Percentiles rank a stretch among this genome's conserved stretches.
phyloP scores from a whole-genome alignment of 2,797 vertebrate species.

The Cossypha polioptera region DNA sequence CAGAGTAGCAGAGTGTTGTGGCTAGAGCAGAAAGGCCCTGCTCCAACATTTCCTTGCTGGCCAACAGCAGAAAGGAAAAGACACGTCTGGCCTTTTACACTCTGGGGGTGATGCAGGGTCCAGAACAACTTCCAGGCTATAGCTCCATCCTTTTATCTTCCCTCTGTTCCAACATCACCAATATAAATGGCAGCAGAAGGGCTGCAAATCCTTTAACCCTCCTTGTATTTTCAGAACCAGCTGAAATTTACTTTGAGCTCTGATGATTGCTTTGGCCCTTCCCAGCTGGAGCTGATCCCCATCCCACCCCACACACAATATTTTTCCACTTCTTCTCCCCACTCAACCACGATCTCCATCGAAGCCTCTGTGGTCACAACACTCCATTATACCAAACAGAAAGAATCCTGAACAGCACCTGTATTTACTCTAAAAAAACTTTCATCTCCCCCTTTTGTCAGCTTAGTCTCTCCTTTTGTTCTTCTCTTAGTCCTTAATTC shows the following conservation, averaged over 20 bases:
- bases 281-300: background rate
- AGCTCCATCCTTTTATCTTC: background rate
- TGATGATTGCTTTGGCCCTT: background rate
- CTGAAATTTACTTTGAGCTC: background rate
- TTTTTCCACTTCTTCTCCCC: background rate
- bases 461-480: background rate
- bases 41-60: background rate
- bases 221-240: background rate
- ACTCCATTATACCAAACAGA: background rate
- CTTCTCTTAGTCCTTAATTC: background rate
- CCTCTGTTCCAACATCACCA: background rate
- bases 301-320: rapidly evolving
- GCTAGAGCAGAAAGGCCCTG: background rate
- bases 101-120: background rate
- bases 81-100: background rate
- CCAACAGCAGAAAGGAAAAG: background rate
- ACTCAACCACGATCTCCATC: background rate
- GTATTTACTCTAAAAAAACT: background rate
- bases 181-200: background rate
- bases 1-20: background rate
- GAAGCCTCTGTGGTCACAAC: background rate
- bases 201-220: background rate
- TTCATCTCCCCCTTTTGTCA: background rate
- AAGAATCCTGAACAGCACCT: background rate
- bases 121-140: background rate